Evolutionary conservation across 2,113 vertebrate genomes (phyloP).

Genomic region (Thamnophis sirtalis): DNA sequence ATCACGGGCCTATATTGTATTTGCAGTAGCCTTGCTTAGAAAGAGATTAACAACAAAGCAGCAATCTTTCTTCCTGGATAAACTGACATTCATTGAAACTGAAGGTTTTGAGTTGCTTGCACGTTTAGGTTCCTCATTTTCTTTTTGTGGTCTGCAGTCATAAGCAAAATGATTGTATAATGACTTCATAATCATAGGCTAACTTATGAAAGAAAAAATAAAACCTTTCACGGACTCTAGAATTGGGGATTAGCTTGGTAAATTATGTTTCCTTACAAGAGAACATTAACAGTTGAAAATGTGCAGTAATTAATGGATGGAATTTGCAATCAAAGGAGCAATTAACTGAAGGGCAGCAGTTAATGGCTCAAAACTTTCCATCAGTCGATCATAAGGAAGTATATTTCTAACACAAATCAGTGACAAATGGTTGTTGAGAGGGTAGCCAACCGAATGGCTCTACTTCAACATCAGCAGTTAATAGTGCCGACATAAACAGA

Average conservation of each 20-base stretch:
- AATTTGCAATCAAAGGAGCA: slow-evolving; percentile 35
- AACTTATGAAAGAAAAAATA: rapidly evolving
- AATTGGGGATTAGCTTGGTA: not conserved
- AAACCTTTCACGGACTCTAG: not conserved
- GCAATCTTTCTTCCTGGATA: slow-evolving; percentile 14
- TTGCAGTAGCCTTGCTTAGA: not conserved
- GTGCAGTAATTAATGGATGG: slow-evolving; percentile 28
- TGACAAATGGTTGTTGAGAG: slow-evolving; percentile 50
- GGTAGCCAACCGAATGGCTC: slow-evolving; percentile 48
- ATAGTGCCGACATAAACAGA: slow-evolving; percentile 48
- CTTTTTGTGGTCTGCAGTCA: not conserved
- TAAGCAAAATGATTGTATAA: slow-evolving; percentile 26
- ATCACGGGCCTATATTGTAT: not conserved
- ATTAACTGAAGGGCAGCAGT: slow-evolving; percentile 48
- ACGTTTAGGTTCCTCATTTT: slow-evolving; percentile 34
- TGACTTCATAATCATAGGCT: not conserved
- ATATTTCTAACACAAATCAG: slow-evolving; percentile 49
- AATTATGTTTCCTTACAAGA: slow-evolving; percentile 6
- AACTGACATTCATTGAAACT: slow-evolving; percentile 12
- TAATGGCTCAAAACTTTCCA: slow-evolving; percentile 51
- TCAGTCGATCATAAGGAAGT: slow-evolving; percentile 38
- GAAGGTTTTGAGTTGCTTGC: slow-evolving; percentile 23
- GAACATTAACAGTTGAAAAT: slow-evolving; percentile 31
- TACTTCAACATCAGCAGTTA: slow-evolving; percentile 55
- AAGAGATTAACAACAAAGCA: not conserved